phyloP scores from a whole-genome alignment of 2,888 invertebrate species.

The Drosophila gaucha region DNA sequence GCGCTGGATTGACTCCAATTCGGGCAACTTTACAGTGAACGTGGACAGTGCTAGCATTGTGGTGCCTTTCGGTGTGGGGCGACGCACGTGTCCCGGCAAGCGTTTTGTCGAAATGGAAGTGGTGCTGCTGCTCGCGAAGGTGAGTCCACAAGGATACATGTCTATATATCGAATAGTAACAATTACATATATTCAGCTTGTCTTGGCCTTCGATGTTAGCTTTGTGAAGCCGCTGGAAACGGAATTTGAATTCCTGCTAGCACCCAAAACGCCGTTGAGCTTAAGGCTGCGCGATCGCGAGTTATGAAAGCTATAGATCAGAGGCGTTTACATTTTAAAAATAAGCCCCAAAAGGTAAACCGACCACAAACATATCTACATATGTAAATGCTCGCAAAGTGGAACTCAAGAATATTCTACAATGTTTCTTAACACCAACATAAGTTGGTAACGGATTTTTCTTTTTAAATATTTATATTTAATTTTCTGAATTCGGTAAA shows the following conservation, averaged over 20 bases:
- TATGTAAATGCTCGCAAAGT: constrained; percentile 13
- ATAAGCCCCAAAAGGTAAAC: constrained; percentile 20
- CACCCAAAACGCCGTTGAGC: constrained; percentile 90
- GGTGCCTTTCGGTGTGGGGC: constrained; percentile 92
- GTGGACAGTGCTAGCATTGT: constrained; percentile 87
- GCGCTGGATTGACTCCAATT: constrained; percentile 88
- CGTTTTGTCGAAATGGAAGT: constrained; percentile 92
- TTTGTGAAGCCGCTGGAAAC: constrained; percentile 89
- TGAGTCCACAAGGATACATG: constrained; percentile 70
- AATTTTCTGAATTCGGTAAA: background rate
- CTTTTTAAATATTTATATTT: background rate
- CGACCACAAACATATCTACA: no score
- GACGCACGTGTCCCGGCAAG: constrained; percentile 93
- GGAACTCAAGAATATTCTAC: background rate
- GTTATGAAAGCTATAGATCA: constrained; percentile 40
- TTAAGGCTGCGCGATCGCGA: constrained; percentile 88
- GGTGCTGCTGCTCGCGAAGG: constrained; percentile 90
- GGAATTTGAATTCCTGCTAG: constrained; percentile 92
- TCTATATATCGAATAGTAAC: background rate
- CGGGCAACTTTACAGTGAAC: constrained; percentile 83
- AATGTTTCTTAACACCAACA: constrained; percentile 3
- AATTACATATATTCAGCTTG: constrained; percentile 86
- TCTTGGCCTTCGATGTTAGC: constrained; percentile 89
- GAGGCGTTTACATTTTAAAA: constrained; percentile 25
- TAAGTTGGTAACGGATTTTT: no score